Conservation (phyloP, 2,113 vertebrate genomes). For the Thryonomys swinderianus region DNA sequence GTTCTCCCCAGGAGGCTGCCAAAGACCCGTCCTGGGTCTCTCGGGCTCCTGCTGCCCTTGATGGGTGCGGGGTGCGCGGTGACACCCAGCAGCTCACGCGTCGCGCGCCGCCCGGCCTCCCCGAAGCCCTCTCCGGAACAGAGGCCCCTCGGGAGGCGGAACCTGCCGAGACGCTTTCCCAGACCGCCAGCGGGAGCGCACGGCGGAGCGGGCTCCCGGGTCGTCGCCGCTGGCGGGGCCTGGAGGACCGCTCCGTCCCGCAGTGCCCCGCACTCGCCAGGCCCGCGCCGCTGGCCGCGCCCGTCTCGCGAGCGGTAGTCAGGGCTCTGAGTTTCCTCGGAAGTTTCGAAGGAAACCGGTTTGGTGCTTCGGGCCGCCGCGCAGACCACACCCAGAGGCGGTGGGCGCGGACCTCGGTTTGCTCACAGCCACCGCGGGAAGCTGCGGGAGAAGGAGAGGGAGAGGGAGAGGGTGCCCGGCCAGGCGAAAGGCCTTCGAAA, state of each 20-base stretch:
- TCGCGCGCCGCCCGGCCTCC: background rate
- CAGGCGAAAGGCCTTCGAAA: background rate
- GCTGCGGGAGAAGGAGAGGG: background rate
- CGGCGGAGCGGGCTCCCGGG: background rate
- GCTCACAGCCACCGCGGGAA: background rate
- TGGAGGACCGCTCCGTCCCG: background rate
- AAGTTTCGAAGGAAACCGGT: background rate
- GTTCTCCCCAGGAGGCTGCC: background rate
- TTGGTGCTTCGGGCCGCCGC: background rate
- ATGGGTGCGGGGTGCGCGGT: background rate
- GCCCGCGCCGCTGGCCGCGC: background rate
- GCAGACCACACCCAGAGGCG: slow-evolving; percentile 27
- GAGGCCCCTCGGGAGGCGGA: background rate
- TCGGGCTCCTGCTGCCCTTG: background rate
- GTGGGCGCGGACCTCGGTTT: background rate
- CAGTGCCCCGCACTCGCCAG: background rate
- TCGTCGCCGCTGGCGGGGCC: background rate
- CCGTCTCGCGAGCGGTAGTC: background rate
- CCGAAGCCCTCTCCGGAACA: background rate
- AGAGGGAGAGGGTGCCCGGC: background rate
- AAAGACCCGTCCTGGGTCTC: background rate
- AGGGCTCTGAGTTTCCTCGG: background rate
- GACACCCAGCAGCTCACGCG: background rate
- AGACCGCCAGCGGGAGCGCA: background rate
- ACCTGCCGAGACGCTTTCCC: background rate